These are phyloP conservation scores for Gryon sp. DNA, from an alignment of 1,140 invertebrate genomes.

Conservation along the genomic window DNA sequence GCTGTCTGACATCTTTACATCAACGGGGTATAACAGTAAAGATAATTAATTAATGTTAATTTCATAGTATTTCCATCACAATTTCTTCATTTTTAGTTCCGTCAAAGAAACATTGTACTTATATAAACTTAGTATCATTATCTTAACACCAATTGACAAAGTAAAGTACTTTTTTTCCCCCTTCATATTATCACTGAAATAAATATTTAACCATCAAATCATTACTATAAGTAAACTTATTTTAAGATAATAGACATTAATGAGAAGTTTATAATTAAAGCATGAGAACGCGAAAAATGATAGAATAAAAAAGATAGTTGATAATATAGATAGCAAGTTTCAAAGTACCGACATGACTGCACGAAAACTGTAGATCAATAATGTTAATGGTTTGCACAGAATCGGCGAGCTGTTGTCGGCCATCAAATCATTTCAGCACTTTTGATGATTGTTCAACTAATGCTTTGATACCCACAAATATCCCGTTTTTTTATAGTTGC, in stretches of 20 bases:
- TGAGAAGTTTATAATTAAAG: no score
- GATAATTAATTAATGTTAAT: neutral
- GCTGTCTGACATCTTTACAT: no score
- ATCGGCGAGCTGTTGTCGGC: neutral
- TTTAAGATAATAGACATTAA: neutral
- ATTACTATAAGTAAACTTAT: no score
- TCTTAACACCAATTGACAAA: no score
- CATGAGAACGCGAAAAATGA: slow-evolving; percentile 2
- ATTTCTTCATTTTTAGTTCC: neutral
- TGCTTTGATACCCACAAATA: slow-evolving; percentile 3
- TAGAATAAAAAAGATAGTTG: no score
- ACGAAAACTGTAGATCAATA: slow-evolving; percentile 29
- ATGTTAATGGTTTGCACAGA: slow-evolving; percentile 10
- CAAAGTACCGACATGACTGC: slow-evolving; percentile 9
- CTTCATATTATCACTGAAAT: no score
- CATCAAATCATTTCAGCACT: neutral
- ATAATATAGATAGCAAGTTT: slow-evolving; percentile 22
- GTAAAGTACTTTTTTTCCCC: no score
- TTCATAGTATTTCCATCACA: neutral
- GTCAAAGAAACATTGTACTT: neutral
- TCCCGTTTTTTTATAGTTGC: no score
- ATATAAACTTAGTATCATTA: no score
- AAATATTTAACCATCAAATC: no score
- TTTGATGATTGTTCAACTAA: slow-evolving; percentile 3
- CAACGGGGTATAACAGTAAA: neutral